phyloP scores from a whole-genome alignment of 2,888 invertebrate species.

The Emmelina monodactyla region DNA sequence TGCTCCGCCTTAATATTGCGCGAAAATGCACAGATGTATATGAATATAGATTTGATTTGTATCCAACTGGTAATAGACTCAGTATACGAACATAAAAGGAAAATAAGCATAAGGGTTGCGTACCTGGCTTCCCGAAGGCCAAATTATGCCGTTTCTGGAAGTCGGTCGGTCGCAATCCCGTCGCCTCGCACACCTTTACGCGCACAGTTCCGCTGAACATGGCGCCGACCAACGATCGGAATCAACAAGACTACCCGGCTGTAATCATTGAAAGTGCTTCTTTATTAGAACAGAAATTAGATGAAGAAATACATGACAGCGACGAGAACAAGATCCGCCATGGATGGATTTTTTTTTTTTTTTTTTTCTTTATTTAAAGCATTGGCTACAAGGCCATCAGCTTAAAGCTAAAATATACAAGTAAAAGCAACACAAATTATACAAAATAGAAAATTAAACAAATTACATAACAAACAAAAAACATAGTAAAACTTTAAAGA shows the following conservation, averaged over 20 bases:
- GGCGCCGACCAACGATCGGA: conserved; percentile 47
- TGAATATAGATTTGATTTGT: neutral
- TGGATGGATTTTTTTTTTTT: conserved; percentile 53
- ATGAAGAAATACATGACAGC: conserved; percentile 59
- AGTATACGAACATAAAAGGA: conserved; percentile 18
- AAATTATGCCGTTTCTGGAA: conserved; percentile 87
- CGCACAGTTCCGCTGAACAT: conserved; percentile 98
- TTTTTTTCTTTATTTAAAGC: too few species aligned
- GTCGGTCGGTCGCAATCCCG: conserved; percentile 95
- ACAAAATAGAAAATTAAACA: too few species aligned
- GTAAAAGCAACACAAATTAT: too few species aligned
- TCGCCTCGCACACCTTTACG: conserved; percentile 97
- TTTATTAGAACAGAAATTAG: conserved; percentile 56
- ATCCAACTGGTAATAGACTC: conserved; percentile 17
- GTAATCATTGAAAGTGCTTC: conserved; percentile 62
- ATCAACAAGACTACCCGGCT: conserved; percentile 53
- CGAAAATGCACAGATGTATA: conserved; percentile 20
- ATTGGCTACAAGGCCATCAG: too few species aligned
- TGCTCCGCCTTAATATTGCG: conserved; percentile 30
- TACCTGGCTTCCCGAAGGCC: conserved; percentile 83
- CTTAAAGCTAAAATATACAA: too few species aligned
- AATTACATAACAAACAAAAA: too few species aligned
- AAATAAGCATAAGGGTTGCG: conserved; percentile 22
- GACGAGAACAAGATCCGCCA: conserved; percentile 61
- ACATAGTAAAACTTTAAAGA: too few species aligned